These are phyloP conservation scores for Sphaeramia orbicularis DNA, from an alignment of 2,797 vertebrate species.

Conservation along the genomic window DNA sequence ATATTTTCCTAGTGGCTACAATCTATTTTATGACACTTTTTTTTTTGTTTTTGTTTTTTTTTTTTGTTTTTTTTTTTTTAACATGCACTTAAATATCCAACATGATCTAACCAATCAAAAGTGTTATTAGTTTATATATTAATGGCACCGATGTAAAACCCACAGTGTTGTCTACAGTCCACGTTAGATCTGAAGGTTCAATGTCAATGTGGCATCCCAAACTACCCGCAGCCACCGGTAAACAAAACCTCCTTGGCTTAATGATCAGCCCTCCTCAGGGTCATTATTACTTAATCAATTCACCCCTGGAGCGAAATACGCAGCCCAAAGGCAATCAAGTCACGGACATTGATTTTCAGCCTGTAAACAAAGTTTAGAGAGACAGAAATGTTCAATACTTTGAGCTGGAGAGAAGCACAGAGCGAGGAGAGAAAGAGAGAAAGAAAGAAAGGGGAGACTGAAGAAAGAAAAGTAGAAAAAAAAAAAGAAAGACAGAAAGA, in stretches of 20 bases:
- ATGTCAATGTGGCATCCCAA: constrained; percentile 68
- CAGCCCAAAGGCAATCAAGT: constrained; percentile 88
- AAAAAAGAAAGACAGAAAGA: constrained; percentile 36
- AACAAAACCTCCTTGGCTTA: constrained; percentile 83
- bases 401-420: constrained; percentile 60
- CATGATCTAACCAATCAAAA: background rate
- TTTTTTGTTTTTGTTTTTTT: too few species aligned
- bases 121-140: background rate
- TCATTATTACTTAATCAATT: constrained; percentile 96
- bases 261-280: constrained; percentile 87
- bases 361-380: constrained; percentile 90
- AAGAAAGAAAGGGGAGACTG: constrained; percentile 47
- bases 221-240: constrained; percentile 73
- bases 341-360: constrained; percentile 87
- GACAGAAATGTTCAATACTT: constrained; percentile 86
- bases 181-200: constrained; percentile 57
- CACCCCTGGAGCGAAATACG: constrained; percentile 90
- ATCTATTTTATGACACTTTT: background rate
- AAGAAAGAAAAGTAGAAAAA: constrained; percentile 53
- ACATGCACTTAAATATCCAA: constrained; percentile 6
- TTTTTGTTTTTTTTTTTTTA: too few species aligned
- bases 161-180: constrained; percentile 28
- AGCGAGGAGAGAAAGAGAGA: constrained; percentile 32
- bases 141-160: too few species aligned
- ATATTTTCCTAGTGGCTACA: background rate